phyloP scores from a whole-genome alignment of 64 coral and sea anemone species.

The Montipora capricornis region DNA sequence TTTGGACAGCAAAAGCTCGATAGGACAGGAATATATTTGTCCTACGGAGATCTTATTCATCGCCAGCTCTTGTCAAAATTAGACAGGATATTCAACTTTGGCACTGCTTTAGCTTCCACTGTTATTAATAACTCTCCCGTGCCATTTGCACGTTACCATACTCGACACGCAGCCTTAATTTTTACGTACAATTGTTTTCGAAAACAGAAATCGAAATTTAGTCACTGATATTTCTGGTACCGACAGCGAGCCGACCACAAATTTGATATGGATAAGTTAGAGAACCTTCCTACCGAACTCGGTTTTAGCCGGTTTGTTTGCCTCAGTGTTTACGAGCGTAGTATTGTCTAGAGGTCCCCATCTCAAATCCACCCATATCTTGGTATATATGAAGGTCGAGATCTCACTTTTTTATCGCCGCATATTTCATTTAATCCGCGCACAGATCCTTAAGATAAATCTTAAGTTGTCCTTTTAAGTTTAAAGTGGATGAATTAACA shows the following conservation, averaged over 20 bases:
- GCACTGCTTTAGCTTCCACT: no score
- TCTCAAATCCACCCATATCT: not conserved
- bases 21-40: not conserved
- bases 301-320: not conserved
- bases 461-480: conserved; percentile 12
- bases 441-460: conserved; percentile 11
- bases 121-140: no score
- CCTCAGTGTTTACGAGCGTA: not conserved
- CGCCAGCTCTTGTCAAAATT: not conserved
- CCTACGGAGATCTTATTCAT: not conserved
- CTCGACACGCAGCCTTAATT: not conserved
- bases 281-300: not conserved
- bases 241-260: not conserved
- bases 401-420: not conserved
- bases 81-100: no score
- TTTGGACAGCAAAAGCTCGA: not conserved
- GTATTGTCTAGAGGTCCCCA: not conserved
- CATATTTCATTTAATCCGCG: not conserved
- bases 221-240: not conserved
- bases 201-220: not conserved
- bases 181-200: not conserved
- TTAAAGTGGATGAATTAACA: conserved; percentile 38
- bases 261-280: not conserved
- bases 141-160: not conserved
- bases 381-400: not conserved